Evolutionary conservation across 2,113 vertebrate species (phyloP).

Genomic region (human (Homo sapiens)): GRCh38 chr15:29296001-29296500

Average conservation of each 20-base stretch:
- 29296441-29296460: not conserved
- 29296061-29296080: not conserved
- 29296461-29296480: not conserved
- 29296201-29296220: not conserved
- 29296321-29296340: not conserved
- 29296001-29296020: not conserved
- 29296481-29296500: not conserved
- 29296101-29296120: not conserved
- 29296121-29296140: not conserved
- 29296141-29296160: not conserved
- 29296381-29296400: not conserved
- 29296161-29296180: not conserved
- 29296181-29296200: not conserved
- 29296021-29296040: not conserved
- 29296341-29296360: not conserved
- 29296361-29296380: not conserved
- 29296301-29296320: not conserved
- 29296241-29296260: not conserved
- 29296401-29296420: not conserved
- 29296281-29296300: not conserved
- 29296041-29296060: too few relatives aligned
- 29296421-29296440: not conserved
- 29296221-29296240: not conserved
- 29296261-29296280: not conserved
- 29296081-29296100: not conserved